These are phyloP conservation scores for Girardia tigrina DNA, from an alignment of 2,888 invertebrate genomes.

Conservation along the genomic window DNA sequence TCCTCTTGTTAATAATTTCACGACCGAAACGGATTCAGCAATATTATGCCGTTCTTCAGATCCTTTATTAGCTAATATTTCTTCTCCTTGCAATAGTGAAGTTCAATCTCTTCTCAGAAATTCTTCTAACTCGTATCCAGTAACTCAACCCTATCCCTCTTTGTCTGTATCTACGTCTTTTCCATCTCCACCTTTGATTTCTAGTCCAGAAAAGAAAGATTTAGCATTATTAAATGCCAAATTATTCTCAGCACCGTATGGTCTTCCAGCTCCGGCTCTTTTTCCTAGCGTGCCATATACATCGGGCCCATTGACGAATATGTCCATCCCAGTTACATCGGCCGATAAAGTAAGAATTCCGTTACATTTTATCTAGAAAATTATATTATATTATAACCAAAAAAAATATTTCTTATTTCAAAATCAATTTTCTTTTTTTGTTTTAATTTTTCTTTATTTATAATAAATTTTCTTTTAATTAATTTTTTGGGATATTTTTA, in stretches of 20 bases:
- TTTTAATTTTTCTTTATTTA: too few species aligned
- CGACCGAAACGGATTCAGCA: not conserved
- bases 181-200: not conserved
- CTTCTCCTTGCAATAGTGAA: not conserved
- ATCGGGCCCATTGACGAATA: not conserved
- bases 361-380: too few species aligned
- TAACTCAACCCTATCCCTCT: not conserved
- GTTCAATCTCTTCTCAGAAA: constrained; percentile 7
- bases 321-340: not conserved
- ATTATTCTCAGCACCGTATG: not conserved
- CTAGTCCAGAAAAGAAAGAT: constrained; percentile 8
- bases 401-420: too few species aligned
- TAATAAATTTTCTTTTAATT: too few species aligned
- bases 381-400: too few species aligned
- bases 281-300: not conserved
- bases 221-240: constrained; percentile 6
- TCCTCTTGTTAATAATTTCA: not conserved
- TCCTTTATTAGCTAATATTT: not conserved
- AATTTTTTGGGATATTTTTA: too few species aligned
- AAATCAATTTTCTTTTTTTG: too few species aligned
- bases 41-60: not conserved
- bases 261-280: constrained; percentile 6
- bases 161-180: not conserved
- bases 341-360: not conserved
- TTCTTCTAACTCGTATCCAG: not conserved